phyloP scores from a whole-genome alignment of 2,113 vertebrate genomes.

The Elachura formosa region DNA sequence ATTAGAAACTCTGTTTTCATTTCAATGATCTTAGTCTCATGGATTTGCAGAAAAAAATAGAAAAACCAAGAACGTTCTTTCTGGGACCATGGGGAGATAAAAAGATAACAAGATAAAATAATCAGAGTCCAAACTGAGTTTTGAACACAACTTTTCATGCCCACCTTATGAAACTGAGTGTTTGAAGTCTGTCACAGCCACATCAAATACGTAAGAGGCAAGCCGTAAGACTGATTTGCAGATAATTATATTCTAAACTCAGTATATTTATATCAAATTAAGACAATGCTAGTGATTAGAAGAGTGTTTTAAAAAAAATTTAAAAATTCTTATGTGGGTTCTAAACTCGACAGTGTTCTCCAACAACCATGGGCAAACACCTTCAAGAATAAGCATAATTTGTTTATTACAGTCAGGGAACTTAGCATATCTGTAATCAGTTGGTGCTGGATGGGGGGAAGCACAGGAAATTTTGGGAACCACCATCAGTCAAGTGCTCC shows the following conservation, averaged over 20 bases:
- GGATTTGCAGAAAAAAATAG: background rate
- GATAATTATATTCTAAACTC: background rate
- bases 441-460: background rate
- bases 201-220: background rate
- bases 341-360: background rate
- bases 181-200: background rate
- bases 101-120: background rate
- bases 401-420: background rate
- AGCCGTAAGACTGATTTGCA: background rate
- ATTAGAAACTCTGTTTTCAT: background rate
- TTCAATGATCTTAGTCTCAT: background rate
- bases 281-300: background rate
- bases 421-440: background rate
- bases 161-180: background rate
- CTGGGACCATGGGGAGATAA: background rate
- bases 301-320: background rate
- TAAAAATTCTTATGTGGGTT: background rate
- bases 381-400: background rate
- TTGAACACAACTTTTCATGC: background rate
- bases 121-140: background rate
- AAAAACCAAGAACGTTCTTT: background rate
- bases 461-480: background rate
- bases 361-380: background rate
- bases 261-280: background rate
- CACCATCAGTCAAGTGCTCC: background rate